Percentiles rank a stretch among this genome's conserved stretches.
phyloP scores from a whole-genome alignment of 2,888 invertebrate species.

The Cecidostiba fungosa region DNA sequence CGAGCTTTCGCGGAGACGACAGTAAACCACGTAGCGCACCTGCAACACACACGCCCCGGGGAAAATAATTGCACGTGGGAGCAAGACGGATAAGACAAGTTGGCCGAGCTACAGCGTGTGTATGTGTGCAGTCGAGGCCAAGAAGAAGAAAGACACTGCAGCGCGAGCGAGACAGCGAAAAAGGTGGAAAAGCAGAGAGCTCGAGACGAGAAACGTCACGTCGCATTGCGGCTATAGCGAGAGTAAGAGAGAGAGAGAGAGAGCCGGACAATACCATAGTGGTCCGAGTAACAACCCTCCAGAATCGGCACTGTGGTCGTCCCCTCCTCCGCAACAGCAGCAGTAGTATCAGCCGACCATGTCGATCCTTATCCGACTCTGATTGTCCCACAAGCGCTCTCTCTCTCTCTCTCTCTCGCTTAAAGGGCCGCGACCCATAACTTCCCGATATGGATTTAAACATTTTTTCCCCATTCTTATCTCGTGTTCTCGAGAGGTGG shows the following conservation, averaged over 20 bases:
- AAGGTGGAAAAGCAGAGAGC: conserved; percentile 18
- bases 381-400: conserved; percentile 24
- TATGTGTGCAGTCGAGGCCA: background rate
- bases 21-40: background rate
- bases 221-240: conserved; percentile 71
- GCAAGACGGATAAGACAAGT: conserved; percentile 9
- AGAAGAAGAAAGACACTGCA: background rate
- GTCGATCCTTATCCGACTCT: conserved; percentile 49
- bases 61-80: conserved; percentile 23
- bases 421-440: conserved; percentile 15
- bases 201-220: conserved; percentile 65
- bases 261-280: conserved; percentile 69
- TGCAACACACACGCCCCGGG: background rate
- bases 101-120: background rate
- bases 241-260: conserved; percentile 25
- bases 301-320: conserved; percentile 73
- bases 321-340: background rate
- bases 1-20: background rate
- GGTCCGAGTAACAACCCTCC: conserved; percentile 74
- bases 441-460: conserved; percentile 54
- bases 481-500: conserved; percentile 5
- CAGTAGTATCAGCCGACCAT: conserved; percentile 1
- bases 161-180: conserved; percentile 11
- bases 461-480: conserved; percentile 48
- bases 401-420: conserved; percentile 7